Conservation (phyloP, 2,797 vertebrate genomes). For the Odontamblyopus rebecca region DNA sequence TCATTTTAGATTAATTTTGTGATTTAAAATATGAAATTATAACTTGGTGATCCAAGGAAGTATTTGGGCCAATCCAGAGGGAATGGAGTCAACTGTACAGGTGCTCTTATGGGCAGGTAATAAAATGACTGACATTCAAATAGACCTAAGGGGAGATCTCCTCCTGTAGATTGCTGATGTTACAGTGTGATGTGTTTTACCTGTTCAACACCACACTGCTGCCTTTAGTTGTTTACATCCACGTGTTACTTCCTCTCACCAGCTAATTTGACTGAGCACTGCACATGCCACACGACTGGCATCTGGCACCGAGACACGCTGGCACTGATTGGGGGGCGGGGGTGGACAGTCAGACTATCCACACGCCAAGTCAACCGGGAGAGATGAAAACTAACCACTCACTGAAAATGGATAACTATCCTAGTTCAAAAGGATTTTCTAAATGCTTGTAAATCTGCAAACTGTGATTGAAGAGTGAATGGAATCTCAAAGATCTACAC, state of each 20-base stretch:
- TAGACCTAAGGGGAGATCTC: background rate
- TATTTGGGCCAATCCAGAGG: too few relatives aligned
- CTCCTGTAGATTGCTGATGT: background rate
- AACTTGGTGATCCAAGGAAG: too few relatives aligned
- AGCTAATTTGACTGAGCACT: conserved; percentile 5
- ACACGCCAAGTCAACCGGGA: background rate
- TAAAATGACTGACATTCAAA: background rate
- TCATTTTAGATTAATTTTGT: too few relatives aligned
- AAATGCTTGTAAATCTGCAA: too few relatives aligned
- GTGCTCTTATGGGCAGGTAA: background rate
- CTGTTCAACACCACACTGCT: background rate
- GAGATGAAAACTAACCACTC: background rate
- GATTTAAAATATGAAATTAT: too few relatives aligned
- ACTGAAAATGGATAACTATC: too few relatives aligned
- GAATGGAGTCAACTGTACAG: too few relatives aligned
- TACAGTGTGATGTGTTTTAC: background rate
- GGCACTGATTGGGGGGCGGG: too few relatives aligned
- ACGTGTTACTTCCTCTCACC: conserved; percentile 13
- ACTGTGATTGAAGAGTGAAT: too few relatives aligned
- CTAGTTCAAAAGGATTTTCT: too few relatives aligned
- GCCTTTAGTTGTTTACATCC: conserved; percentile 5
- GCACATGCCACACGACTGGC: conserved; percentile 2
- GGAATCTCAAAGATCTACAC: too few relatives aligned
- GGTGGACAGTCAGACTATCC: background rate
- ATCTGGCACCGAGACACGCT: background rate